Percentiles rank a stretch among this genome's conserved stretches.
phyloP scores from a whole-genome alignment of 2,888 invertebrate species.

The Microctonus hyperodae region DNA sequence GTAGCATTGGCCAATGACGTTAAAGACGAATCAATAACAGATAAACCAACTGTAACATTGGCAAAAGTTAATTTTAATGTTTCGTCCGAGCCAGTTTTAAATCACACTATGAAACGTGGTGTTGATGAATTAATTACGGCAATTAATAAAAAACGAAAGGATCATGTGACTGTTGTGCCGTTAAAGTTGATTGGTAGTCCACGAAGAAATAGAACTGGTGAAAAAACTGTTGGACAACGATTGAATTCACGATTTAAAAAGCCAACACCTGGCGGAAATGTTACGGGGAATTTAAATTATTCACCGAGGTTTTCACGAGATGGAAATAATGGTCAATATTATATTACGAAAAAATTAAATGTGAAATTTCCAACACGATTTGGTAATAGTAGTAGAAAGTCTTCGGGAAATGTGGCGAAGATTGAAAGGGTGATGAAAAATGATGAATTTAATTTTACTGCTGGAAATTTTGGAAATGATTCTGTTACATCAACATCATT shows the following conservation, averaged over 20 bases:
- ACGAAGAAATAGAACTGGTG: neutral
- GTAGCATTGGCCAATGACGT: constrained; percentile 39
- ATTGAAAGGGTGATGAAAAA: constrained; percentile 19
- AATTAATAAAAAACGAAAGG: neutral
- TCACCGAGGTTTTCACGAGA: constrained; percentile 14
- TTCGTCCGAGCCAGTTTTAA: neutral
- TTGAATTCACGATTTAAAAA: constrained; percentile 10
- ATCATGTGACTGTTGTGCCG: constrained; percentile 11
- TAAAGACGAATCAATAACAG: neutral
- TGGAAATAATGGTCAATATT: constrained; percentile 23
- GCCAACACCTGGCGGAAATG: neutral
- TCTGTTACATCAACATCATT: constrained; percentile 8
- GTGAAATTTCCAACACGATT: constrained; percentile 5
- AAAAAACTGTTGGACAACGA: neutral
- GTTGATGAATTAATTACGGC: neutral
- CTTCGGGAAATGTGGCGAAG: constrained; percentile 13
- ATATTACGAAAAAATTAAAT: constrained; percentile 28
- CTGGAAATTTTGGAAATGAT: neutral
- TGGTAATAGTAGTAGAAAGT: neutral
- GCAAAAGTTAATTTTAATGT: constrained; percentile 1
- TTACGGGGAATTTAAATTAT: neutral
- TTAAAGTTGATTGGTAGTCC: constrained; percentile 3
- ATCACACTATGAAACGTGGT: constrained; percentile 13
- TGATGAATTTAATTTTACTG: constrained; percentile 1
- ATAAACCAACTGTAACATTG: neutral